Base-by-base conservation (phyloP, 1,140 invertebrate genomes). In the Zaprionus africanus region DNA sequence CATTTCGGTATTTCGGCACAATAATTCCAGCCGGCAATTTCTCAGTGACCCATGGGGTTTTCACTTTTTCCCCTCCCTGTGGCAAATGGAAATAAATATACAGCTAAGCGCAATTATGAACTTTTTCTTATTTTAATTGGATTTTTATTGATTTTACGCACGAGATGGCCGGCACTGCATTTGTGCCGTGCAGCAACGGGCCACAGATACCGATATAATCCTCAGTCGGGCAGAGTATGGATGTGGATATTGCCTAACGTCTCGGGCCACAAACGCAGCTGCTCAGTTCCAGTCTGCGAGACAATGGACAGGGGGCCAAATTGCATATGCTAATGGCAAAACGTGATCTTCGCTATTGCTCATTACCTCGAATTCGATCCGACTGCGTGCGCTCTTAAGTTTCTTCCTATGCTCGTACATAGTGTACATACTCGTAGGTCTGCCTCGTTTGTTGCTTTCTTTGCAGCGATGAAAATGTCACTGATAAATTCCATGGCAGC, bases 91-190 rank as follows among this genome's bases (percentile, higher is more conserved):
- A 59, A 15, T 34, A 11, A 9, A 57, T 59, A 15, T 64, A 28
- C 15, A 41, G 38, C 71, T 54, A 64, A 38, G 56, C 66, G 65
- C 79, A 88, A 88, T 88, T 88, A 88, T 88, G 81, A 85, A 88
- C 78, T 87, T 88, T 90, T 69, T n/a, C 46, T 83, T 83, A 85
- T 90, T 88, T 88, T 88, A 88, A 88, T 88, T 88, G 81, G 84
- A 90, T 81, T 88, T 88, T 88, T 88, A 88, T 88, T 88, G 85
- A 88, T 90, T 87, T 81, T 88, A 88, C 84, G 84, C 84, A 88
- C 84, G 84, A 81, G 85, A 88, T 88, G 85, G 66, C n/a, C 65
- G 36, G n/a, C 41, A 17, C 1, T 46, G 41, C 41, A 46, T 17
- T 4, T 2, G n/a, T 15, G 15, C 46, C 28, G 66, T 12, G 7